Evolutionary conservation across 2,797 vertebrate genomes (phyloP).

Genomic region (Manis crassicaudata): DNA sequence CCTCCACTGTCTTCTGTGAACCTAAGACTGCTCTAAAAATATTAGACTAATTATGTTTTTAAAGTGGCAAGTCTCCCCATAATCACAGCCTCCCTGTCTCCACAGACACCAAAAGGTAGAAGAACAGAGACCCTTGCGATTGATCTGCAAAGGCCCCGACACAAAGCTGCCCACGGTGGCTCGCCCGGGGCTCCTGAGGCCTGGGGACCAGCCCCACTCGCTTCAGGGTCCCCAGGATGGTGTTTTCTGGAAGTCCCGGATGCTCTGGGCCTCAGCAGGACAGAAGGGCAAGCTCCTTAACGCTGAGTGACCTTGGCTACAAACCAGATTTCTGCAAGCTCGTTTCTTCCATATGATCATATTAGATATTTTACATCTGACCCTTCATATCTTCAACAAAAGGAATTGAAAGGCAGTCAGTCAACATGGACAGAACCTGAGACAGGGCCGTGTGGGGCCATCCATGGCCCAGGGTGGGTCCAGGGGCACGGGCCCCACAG

Average conservation of each 20-base stretch:
- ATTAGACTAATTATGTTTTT: no score
- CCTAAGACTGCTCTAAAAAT: background rate
- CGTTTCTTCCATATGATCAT: background rate
- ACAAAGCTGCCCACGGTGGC: background rate
- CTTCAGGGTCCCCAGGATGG: background rate
- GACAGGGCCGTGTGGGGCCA: background rate
- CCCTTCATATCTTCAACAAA: background rate
- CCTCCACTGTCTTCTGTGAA: background rate
- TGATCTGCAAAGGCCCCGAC: background rate
- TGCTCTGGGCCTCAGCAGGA: background rate
- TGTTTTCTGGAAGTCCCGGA: background rate
- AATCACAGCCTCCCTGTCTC: background rate
- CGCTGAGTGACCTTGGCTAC: background rate
- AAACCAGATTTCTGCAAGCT: background rate
- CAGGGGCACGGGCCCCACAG: background rate
- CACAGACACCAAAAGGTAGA: background rate
- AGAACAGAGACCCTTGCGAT: background rate
- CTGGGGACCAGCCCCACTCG: no score
- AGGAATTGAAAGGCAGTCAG: background rate
- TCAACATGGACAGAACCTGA: background rate
- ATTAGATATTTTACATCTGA: background rate
- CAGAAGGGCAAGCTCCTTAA: fast-evolving
- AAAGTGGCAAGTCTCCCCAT: background rate
- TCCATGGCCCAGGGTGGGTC: no score
- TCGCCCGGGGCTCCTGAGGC: fast-evolving